These are phyloP conservation scores for Sus scrofa DNA, from an alignment of 2,113 vertebrate genomes.

Conservation along the genomic window T2T-Sscrofa CM000817.6:134972501-134973000, in stretches of 20 bases:
- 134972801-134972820: background rate
- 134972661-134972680: background rate
- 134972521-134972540: background rate
- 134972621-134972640: background rate
- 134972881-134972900: background rate
- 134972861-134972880: background rate
- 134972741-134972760: conserved; percentile 14
- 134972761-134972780: conserved; percentile 57
- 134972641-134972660: background rate
- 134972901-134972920: background rate
- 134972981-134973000: background rate
- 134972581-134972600: background rate
- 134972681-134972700: background rate
- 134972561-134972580: background rate
- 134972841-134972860: background rate
- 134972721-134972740: background rate
- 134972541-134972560: background rate
- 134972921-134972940: background rate
- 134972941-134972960: conserved; percentile 17
- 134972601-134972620: background rate
- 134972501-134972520: background rate
- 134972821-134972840: background rate
- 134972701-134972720: background rate
- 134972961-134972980: background rate
- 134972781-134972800: background rate